Evolutionary conservation across 2,113 vertebrate genomes (phyloP).

Genomic region (Stercorarius parasiticus): DNA sequence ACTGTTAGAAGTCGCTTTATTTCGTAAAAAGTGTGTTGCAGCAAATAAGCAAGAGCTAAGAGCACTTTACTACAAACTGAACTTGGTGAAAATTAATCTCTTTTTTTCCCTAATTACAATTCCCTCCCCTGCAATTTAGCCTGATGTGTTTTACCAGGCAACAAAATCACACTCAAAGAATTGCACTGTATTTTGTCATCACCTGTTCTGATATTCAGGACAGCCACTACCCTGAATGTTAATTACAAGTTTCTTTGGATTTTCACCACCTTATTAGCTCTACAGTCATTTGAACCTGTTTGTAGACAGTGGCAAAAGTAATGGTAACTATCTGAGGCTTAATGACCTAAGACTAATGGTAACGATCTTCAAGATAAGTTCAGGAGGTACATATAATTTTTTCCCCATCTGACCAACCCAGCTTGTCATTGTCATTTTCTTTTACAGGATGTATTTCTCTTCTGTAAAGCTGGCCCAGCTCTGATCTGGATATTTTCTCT

Average conservation of each 20-base stretch:
- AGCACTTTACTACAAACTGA: background rate
- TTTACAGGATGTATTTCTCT: background rate
- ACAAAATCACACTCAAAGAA: background rate
- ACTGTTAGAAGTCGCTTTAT: background rate
- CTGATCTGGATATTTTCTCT: background rate
- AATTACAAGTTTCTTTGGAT: background rate
- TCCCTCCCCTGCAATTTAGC: background rate
- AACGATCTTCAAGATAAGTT: background rate
- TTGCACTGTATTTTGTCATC: background rate
- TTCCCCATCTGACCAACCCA: background rate
- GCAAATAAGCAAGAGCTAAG: background rate
- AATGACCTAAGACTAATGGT: background rate
- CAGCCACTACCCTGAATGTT: background rate
- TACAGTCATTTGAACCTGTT: background rate
- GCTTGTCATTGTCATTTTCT: background rate
- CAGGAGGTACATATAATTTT: background rate
- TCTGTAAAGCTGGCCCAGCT: background rate
- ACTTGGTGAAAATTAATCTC: background rate
- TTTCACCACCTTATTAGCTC: background rate
- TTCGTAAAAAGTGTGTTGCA: background rate
- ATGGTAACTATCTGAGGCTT: background rate
- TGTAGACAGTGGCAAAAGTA: background rate
- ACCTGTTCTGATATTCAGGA: background rate
- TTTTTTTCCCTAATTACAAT: background rate
- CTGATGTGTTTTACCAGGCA: background rate